Percentiles rank a stretch among this genome's conserved stretches.
Evolutionary conservation across 2,888 invertebrate species (phyloP).

Genomic region (Gerosis bhagava): DNA sequence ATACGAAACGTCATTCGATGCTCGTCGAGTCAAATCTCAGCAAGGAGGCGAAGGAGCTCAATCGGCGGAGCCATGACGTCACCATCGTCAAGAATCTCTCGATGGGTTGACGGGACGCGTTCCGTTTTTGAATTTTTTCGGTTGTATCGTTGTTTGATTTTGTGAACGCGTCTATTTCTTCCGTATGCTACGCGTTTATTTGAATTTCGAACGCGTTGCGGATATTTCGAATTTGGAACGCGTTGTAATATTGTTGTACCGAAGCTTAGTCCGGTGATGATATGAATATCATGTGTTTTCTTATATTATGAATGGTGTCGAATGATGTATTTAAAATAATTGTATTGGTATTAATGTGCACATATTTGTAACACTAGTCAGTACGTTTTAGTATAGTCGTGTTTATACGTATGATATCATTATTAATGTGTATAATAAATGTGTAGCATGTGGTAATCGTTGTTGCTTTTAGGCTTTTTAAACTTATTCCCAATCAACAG

Average conservation of each 20-base stretch:
- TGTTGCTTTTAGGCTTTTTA: constrained; percentile 25
- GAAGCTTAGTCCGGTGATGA: too few species aligned
- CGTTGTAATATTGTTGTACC: too few species aligned
- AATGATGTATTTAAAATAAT: constrained; percentile 32
- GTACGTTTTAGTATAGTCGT: constrained; percentile 37
- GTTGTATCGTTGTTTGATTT: constrained; percentile 30
- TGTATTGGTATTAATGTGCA: constrained; percentile 47
- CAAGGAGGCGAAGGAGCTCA: constrained; percentile 64
- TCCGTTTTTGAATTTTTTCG: constrained; percentile 32
- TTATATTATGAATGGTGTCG: constrained; percentile 22
- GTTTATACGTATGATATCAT: constrained; percentile 19
- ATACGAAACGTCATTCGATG: constrained; percentile 69
- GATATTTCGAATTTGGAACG: too few species aligned
- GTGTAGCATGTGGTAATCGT: constrained; percentile 24
- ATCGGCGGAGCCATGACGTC: constrained; percentile 67
- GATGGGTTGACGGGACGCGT: constrained; percentile 64
- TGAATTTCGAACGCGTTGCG: too few species aligned
- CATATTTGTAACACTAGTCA: constrained; percentile 67
- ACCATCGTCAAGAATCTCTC: constrained; percentile 67
- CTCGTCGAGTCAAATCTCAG: constrained; percentile 65
- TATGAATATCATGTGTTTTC: too few species aligned
- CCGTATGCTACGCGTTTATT: too few species aligned
- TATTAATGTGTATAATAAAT: constrained; percentile 21
- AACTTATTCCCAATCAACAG: constrained; percentile 4
- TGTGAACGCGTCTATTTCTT: constrained; percentile 24